Evolutionary conservation across 1,140 invertebrate species (phyloP).

Genomic region (Ladona fulva): DNA sequence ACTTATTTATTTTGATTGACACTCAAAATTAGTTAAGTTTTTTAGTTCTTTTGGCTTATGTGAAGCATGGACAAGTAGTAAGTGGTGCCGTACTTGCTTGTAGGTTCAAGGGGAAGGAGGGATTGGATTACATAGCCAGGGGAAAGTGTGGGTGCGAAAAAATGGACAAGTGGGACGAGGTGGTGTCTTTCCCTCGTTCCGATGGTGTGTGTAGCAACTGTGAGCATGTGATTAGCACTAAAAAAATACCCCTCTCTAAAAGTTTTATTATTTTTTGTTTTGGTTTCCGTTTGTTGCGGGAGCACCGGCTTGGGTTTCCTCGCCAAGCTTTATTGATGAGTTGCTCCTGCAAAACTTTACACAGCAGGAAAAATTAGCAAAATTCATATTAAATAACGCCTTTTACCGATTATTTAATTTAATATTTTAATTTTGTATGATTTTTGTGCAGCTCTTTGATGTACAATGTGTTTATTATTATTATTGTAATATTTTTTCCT

Average conservation of each 20-base stretch:
- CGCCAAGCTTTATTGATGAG: background rate
- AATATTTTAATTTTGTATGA: slow-evolving; percentile 5
- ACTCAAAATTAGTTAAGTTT: background rate
- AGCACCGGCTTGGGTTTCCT: background rate
- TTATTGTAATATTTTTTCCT: background rate
- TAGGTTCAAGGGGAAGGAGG: background rate
- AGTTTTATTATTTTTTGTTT: no score
- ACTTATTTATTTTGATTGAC: slow-evolving; percentile 4
- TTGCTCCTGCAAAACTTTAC: background rate
- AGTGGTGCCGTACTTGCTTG: background rate
- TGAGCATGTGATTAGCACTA: background rate
- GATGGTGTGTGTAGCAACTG: background rate
- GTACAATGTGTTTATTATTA: background rate
- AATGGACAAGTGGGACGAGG: no score
- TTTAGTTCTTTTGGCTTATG: background rate
- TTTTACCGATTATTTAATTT: background rate
- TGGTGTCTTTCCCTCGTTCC: no score
- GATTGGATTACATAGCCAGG: no score
- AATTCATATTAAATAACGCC: no score
- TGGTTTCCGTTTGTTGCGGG: background rate
- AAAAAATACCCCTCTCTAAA: background rate
- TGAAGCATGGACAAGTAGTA: background rate
- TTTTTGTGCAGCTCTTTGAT: background rate
- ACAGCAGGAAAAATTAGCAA: no score
- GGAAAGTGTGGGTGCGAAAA: background rate